phyloP scores from a whole-genome alignment of 2,888 invertebrate genomes.

The Epistrophe grossulariae region DNA sequence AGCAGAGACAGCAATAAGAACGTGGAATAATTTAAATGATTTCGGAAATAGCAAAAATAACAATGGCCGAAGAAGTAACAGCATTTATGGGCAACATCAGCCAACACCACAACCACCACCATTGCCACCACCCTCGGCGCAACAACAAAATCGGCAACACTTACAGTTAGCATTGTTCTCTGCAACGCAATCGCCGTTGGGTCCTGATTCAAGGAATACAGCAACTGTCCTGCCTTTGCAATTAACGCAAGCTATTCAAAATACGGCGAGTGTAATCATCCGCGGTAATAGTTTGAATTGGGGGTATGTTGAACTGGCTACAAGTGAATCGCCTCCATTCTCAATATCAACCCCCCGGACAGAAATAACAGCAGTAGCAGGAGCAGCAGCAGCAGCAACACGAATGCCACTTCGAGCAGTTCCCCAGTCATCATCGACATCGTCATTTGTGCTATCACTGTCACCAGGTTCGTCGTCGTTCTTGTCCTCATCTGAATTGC shows the following conservation, averaged over 20 bases:
- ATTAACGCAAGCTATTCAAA: constrained; percentile 72
- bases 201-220: constrained; percentile 39
- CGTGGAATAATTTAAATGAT: constrained; percentile 69
- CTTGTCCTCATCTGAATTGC: constrained; percentile 47
- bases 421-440: constrained; percentile 40
- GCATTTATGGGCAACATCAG: constrained; percentile 53
- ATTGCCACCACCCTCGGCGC: constrained; percentile 62
- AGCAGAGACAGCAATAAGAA: constrained; percentile 61
- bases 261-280: constrained; percentile 68
- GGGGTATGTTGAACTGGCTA: constrained; percentile 57
- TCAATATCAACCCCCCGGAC: constrained; percentile 21
- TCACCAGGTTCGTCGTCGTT: constrained; percentile 42
- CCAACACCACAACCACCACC: constrained; percentile 58
- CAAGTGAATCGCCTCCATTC: constrained; percentile 51
- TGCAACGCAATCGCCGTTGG: constrained; percentile 54
- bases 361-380: constrained; percentile 10
- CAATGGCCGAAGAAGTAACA: constrained; percentile 56
- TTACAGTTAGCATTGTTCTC: constrained; percentile 63
- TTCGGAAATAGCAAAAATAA: constrained; percentile 62
- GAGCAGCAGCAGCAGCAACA: constrained; percentile 18
- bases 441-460: constrained; percentile 75
- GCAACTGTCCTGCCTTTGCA: constrained; percentile 63
- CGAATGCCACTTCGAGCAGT: constrained; percentile 47
- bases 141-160: constrained; percentile 70
- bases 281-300: constrained; percentile 68